phyloP scores from a whole-genome alignment of 2,888 invertebrate species.

The Alloscopus bannaensis region DNA sequence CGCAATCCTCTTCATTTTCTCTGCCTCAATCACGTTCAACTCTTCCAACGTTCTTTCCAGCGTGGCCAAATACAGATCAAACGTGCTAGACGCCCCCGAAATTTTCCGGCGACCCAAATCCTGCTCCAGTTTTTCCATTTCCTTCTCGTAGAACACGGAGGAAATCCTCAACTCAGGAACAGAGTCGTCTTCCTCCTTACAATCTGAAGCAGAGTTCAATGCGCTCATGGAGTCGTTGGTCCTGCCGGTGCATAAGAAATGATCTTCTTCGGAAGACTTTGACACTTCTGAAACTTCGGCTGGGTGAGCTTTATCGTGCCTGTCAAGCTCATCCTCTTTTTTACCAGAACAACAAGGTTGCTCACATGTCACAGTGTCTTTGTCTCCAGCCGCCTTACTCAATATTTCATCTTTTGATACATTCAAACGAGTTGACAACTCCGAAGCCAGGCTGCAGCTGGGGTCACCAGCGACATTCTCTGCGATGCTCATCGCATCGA shows the following conservation, averaged over 20 bases:
- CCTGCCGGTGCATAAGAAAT: no score
- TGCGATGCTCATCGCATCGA: neutral
- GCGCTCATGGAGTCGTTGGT: no score
- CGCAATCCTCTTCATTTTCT: constrained; percentile 42
- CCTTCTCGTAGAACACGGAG: constrained; percentile 33
- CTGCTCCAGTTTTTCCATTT: constrained; percentile 40
- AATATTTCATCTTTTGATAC: no score
- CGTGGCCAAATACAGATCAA: constrained; percentile 46
- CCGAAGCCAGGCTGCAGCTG: no score
- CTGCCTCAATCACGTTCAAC: constrained; percentile 33
- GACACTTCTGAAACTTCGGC: neutral
- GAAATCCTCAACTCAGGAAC: constrained; percentile 25
- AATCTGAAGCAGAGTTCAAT: neutral
- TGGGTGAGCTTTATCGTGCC: neutral
- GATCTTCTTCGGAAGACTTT: neutral
- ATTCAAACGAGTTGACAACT: no score
- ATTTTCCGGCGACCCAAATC: constrained; percentile 15
- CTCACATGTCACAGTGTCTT: no score
- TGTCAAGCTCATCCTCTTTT: no score
- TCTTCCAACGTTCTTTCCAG: constrained; percentile 45
- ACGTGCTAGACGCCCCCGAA: constrained; percentile 5
- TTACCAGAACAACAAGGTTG: no score
- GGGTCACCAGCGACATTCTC: neutral
- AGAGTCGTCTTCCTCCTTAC: neutral
- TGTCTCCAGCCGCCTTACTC: no score